phyloP scores from a whole-genome alignment of 2,888 invertebrate species.

The Acanthosepion lycidas region DNA sequence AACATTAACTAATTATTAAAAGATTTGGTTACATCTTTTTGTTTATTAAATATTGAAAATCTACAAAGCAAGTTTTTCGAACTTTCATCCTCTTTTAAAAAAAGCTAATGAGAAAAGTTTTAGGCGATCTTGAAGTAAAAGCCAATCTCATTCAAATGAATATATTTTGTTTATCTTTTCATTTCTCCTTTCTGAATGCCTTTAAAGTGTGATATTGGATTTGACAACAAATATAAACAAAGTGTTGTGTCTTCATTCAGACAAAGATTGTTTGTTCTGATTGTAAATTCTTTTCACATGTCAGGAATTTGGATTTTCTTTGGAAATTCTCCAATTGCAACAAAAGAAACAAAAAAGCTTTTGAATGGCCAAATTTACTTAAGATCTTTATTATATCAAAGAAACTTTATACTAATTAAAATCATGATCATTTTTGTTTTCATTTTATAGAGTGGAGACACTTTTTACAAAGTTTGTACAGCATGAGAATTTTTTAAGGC shows the following conservation, averaged over 20 bases:
- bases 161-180: not conserved
- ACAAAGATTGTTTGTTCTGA: not conserved
- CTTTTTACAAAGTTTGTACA: not conserved
- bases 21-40: too few relatives aligned
- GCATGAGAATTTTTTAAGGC: not conserved
- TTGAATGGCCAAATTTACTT: not conserved
- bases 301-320: not conserved
- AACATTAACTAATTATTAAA: too few relatives aligned
- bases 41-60: too few relatives aligned
- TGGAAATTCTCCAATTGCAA: not conserved
- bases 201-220: not conserved
- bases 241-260: not conserved
- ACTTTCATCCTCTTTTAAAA: too few relatives aligned
- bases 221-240: not conserved
- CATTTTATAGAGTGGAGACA: not conserved
- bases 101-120: too few relatives aligned
- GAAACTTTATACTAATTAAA: not conserved
- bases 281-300: not conserved
- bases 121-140: too few relatives aligned
- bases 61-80: too few relatives aligned
- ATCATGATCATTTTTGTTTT: not conserved
- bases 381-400: not conserved
- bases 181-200: not conserved
- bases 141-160: not conserved
- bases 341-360: not conserved